Conservation (phyloP, 2,797 vertebrate genomes). For the Urophycis tenuis region DNA sequence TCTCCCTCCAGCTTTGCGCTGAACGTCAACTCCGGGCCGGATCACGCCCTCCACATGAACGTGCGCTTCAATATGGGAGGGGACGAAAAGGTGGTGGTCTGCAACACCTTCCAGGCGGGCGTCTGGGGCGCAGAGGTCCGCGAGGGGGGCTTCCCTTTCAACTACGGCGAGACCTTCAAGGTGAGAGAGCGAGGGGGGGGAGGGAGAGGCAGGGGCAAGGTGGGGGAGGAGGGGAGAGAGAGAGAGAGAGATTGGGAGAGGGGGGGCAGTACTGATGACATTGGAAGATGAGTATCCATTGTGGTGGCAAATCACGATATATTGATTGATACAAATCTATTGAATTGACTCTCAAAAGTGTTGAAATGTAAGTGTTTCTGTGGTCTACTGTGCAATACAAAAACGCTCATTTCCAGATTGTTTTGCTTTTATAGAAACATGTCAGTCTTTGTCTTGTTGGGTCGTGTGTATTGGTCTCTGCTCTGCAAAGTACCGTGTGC, state of each 20-base stretch:
- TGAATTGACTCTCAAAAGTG: background rate
- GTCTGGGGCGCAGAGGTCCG: conserved; percentile 69
- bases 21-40: conserved; percentile 61
- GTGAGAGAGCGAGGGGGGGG: conserved; percentile 43
- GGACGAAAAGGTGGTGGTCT: conserved; percentile 61
- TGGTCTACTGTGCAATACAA: too few species aligned
- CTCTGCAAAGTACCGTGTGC: too few species aligned
- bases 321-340: background rate
- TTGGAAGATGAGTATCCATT: background rate
- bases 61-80: conserved; percentile 69
- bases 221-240: conserved; percentile 23
- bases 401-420: too few species aligned
- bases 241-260: background rate
- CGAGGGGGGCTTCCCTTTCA: conserved; percentile 65
- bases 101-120: conserved; percentile 66
- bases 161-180: conserved; percentile 62
- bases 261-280: background rate
- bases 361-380: too few species aligned
- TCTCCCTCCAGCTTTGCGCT: conserved; percentile 60
- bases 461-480: too few species aligned
- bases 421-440: too few species aligned
- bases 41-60: conserved; percentile 69
- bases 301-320: background rate
- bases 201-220: conserved; percentile 62
- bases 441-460: too few species aligned